These are phyloP conservation scores for Dromaius novaehollandiae DNA, from an alignment of 2,113 vertebrate genomes.

Conservation along the genomic window DNA sequence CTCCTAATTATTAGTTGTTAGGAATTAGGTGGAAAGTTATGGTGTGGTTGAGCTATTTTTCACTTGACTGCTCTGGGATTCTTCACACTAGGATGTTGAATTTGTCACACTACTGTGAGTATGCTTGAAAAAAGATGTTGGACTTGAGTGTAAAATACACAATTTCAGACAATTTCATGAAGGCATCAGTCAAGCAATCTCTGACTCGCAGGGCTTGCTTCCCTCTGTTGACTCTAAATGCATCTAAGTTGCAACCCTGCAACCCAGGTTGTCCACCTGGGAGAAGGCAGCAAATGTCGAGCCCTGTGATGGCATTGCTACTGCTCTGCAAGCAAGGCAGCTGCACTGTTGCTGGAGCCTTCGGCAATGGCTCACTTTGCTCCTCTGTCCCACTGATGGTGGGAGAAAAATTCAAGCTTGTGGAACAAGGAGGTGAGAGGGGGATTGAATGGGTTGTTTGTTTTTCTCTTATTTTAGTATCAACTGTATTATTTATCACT, in stretches of 20 bases:
- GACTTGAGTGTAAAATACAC: too few species aligned
- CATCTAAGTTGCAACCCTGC: not conserved
- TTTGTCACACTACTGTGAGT: not conserved
- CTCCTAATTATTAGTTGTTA: not conserved
- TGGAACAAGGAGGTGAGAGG: not conserved
- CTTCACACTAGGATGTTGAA: not conserved
- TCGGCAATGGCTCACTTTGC: not conserved
- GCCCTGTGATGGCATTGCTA: not conserved
- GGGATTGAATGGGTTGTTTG: not conserved
- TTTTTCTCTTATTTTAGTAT: not conserved
- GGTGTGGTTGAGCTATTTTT: not conserved
- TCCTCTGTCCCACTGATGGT: not conserved
- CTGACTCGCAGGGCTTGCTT: not conserved
- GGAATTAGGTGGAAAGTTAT: not conserved
- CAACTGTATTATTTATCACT: not conserved
- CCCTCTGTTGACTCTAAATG: not conserved
- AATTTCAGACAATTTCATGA: too few species aligned
- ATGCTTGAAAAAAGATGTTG: too few species aligned
- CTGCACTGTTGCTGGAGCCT: not conserved
- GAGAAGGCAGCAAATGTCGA: not conserved
- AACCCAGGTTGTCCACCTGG: not conserved
- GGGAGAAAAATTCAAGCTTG: not conserved
- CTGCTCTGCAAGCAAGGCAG: not conserved
- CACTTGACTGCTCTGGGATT: not conserved
- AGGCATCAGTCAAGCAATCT: too few species aligned